These are phyloP conservation scores for Atethmia centrago DNA, from an alignment of 2,888 invertebrate species.

Conservation along the genomic window DNA sequence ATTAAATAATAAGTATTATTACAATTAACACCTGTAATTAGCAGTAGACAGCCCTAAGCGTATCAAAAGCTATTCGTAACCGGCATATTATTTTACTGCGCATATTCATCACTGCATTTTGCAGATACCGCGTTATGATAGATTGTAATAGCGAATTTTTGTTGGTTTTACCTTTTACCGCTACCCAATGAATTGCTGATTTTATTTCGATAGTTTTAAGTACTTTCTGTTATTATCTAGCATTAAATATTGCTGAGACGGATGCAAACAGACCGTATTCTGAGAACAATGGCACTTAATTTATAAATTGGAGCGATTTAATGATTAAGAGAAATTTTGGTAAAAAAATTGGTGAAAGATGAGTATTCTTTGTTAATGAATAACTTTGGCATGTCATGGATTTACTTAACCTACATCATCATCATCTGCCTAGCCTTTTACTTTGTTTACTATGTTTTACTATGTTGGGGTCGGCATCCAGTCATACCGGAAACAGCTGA, in stretches of 20 bases:
- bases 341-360: not conserved
- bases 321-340: not conserved
- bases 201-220: slow-evolving; percentile 29
- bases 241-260: slow-evolving; percentile 7
- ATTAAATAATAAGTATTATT: not conserved
- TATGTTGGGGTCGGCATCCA: too few relatives aligned
- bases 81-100: slow-evolving; percentile 63
- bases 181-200: slow-evolving; percentile 45
- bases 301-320: slow-evolving; percentile 23
- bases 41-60: slow-evolving; percentile 54
- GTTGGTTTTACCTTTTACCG: slow-evolving; percentile 55
- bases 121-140: slow-evolving; percentile 63
- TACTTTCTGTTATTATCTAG: slow-evolving; percentile 23
- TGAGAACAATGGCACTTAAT: slow-evolving; percentile 7
- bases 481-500: too few relatives aligned
- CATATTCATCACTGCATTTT: slow-evolving; percentile 64
- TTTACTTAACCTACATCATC: too few relatives aligned
- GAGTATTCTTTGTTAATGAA: not conserved
- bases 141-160: slow-evolving; percentile 58
- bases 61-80: slow-evolving; percentile 63
- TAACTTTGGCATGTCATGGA: not conserved
- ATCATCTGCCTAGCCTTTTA: too few relatives aligned
- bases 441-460: too few relatives aligned
- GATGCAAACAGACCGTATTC: not conserved
- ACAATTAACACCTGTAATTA: slow-evolving; percentile 31